These are phyloP conservation scores for Acipenser ruthenus DNA, from an alignment of 2,797 vertebrate species.

Conservation along the genomic window DNA sequence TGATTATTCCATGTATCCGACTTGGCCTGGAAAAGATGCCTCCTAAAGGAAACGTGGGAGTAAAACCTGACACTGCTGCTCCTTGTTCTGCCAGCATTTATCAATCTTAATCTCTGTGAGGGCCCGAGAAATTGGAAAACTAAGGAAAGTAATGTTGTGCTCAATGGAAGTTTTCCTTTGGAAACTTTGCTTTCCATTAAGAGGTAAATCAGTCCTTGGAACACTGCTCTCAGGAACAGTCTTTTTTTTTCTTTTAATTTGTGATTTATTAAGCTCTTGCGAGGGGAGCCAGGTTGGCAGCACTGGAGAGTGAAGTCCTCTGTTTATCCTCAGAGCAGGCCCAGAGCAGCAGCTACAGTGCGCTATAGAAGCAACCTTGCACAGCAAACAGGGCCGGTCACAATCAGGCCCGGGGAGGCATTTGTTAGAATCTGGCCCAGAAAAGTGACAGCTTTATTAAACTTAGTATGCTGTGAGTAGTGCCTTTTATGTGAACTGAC, in stretches of 20 bases:
- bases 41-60: constrained; percentile 39
- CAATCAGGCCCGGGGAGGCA: background rate
- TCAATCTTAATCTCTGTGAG: constrained; percentile 57
- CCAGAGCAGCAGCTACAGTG: background rate
- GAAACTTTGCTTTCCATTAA: constrained; percentile 62
- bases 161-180: constrained; percentile 64
- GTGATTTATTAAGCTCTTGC: constrained; percentile 56
- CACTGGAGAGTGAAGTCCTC: constrained; percentile 32
- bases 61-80: constrained; percentile 42
- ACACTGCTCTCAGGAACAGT: constrained; percentile 41
- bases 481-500: too few relatives aligned
- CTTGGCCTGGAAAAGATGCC: constrained; percentile 50
- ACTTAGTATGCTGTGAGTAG: background rate
- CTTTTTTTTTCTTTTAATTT: constrained; percentile 40
- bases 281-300: constrained; percentile 34
- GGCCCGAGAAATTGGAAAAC: constrained; percentile 48
- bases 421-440: background rate
- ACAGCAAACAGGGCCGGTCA: background rate
- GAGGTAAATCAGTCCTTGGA: constrained; percentile 57
- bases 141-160: constrained; percentile 58
- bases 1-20: too few relatives aligned
- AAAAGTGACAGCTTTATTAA: background rate
- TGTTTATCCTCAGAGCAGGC: constrained; percentile 27
- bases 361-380: too few relatives aligned
- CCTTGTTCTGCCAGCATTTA: constrained; percentile 44